Base-by-base conservation (phyloP, 2,888 invertebrate genomes). In the Dromius quadrimaculatus region DNA sequence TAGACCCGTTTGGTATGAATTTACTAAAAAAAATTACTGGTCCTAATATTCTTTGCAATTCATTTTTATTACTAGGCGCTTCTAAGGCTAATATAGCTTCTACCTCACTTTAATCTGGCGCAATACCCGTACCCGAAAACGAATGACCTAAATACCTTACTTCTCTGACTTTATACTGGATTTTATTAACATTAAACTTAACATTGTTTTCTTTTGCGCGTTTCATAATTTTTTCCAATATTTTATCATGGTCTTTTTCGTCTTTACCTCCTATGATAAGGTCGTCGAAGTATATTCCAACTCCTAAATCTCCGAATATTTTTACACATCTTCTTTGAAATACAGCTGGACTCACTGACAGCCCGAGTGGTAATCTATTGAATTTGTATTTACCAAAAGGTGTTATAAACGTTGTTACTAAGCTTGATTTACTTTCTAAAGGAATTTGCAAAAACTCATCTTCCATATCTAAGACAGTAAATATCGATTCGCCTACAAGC, bases 231-330 rank as follows among this genome's bases (percentile, higher is more conserved):
- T 36, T 15, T 11, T 6, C 15, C 38, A 73, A 15, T 28, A 45
- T 71, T 47, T 34, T 2, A 43, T 72, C 71, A 68, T 73, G 75
- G 50, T 72, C 72, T 6, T 63, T 45, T 41, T 72, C 70, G 54
- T 36, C 38, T 2, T 38, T 32, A 2, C 72, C 74, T 32, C 71
- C 62, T 9, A 74, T 71, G n/a, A 76, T 72, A 4, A 76, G 9
- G 71, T 77, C 76, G 72, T 78, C 76, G 63, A 77, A 74, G 71
- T 77, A 77, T 2, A 77, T 47, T 17, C 64, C 62, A 5, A 77
- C 74, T 13, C 74, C 75, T 23, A 75, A 73, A 13, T 76, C 75
- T 43, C 74, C 76, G 70, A 77, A 76, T 9, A 73, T 74, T 47
- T 66, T 36, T 9, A 54, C 45, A 20, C 72, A 73, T 62, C 64